phyloP scores from a whole-genome alignment of 64 coral and sea anemone genomes.

The Orbicella faveolata region DNA sequence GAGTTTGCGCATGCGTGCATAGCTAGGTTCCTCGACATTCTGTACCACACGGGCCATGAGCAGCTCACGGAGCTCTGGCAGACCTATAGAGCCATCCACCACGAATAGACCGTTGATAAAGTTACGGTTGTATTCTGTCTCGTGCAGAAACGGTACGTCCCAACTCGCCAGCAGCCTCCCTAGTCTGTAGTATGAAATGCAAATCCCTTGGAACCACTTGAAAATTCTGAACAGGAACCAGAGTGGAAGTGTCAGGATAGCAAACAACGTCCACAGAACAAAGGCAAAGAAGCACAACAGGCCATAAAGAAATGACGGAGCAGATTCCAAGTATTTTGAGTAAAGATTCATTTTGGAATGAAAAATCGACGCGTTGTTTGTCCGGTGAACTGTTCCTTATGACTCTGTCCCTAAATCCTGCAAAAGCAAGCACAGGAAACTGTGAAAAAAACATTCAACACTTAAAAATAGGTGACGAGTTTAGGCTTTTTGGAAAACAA shows the following conservation, averaged over 20 bases:
- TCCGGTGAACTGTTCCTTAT: background rate
- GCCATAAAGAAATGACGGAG: slow-evolving; percentile 64
- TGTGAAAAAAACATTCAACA: too few relatives aligned
- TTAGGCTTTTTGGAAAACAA: too few relatives aligned
- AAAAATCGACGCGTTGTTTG: background rate
- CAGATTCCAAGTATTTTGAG: slow-evolving; percentile 40
- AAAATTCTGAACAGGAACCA: slow-evolving; percentile 68
- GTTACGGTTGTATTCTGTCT: slow-evolving; percentile 77
- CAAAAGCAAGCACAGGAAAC: background rate
- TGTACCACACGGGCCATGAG: slow-evolving; percentile 70
- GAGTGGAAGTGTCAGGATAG: slow-evolving; percentile 65
- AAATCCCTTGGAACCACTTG: slow-evolving; percentile 58
- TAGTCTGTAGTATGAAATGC: slow-evolving; percentile 65
- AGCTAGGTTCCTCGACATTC: slow-evolving; percentile 69
- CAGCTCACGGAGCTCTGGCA: slow-evolving; percentile 64
- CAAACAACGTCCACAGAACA: slow-evolving; percentile 60
- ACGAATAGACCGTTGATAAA: slow-evolving; percentile 76
- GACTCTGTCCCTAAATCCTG: background rate
- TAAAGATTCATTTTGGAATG: slow-evolving; percentile 49
- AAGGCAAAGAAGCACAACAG: slow-evolving; percentile 70
- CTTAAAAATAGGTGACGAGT: too few relatives aligned
- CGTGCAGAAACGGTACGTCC: slow-evolving; percentile 86
- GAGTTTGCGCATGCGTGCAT: slow-evolving; percentile 59
- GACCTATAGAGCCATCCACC: slow-evolving; percentile 55
- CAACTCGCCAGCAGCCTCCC: slow-evolving; percentile 61